Base-by-base conservation (phyloP, 2,113 vertebrate species). In the Lates calcarifer region DNA sequence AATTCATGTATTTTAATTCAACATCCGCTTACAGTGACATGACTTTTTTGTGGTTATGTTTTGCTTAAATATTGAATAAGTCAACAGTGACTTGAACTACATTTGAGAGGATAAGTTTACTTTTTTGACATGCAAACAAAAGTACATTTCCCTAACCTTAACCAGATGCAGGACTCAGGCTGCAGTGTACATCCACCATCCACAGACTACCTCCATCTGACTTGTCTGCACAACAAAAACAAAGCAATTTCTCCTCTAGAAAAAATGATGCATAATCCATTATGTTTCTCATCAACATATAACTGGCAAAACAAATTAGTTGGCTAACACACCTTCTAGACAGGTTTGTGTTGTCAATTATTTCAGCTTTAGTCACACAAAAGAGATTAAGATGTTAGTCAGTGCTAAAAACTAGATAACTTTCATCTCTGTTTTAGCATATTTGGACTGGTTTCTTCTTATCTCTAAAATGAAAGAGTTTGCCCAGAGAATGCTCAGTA, bases 391-490 rank as follows among this genome's bases (percentile, higher is more conserved):
- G 22, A 55, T 61, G 9, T 49, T 47, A 49, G 22, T 35, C 18
- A 5, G 1, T 51, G 17, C 9, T 11, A 35, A 47, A 47, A 37
- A 5, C 14, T 1, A 20, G 4, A 61, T 61, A 33, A 39, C 24
- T 39, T 60, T 51, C 18, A 28, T 61, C 17, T 7, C 53, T 22
- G 22, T 49, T 39, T 53, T 39, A 9, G 24, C 28, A 35, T 61
- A 20, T 66, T 35, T 57, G 28, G 3, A 58, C 6, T 17, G n/a
- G 18, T 39, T 69, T 51, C 24, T 13, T 35, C 1, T 61, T 8
- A 28, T 53, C 43, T 61, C 26, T 35, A 33, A 68, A 41, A 22
- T 79, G 26, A 47, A 74, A 49, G 14, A 63, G 22, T 56, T 29
- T 6, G 0, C 49, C 14, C 4, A 1, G 15, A 57, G 37, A 64